phyloP scores from a whole-genome alignment of 2,797 vertebrate genomes.

The Helarctos malayanus region DNA sequence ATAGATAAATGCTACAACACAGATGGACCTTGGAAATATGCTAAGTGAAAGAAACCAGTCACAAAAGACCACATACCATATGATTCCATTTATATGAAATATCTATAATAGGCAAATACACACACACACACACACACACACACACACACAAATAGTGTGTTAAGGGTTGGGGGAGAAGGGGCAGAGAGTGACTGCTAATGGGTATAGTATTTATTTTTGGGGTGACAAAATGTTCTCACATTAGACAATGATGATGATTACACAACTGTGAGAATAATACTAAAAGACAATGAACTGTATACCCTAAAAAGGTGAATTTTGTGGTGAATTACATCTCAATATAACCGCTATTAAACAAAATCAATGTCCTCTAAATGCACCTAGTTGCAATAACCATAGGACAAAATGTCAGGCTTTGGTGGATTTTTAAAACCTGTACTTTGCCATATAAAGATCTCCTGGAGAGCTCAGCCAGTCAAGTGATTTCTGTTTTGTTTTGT shows the following conservation, averaged over 20 bases:
- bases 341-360: not conserved
- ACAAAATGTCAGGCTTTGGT: not conserved
- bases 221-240: not conserved
- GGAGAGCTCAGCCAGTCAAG: not conserved
- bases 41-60: not conserved
- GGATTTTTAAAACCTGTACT: not conserved
- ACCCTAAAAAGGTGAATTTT: constrained; percentile 32
- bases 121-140: not conserved
- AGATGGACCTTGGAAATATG: not conserved
- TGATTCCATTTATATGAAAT: not conserved
- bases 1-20: not conserved
- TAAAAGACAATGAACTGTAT: not conserved
- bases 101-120: not conserved
- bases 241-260: not conserved
- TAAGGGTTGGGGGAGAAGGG: not conserved
- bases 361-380: not conserved
- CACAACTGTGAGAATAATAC: not conserved
- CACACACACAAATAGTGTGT: not conserved
- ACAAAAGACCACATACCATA: not conserved
- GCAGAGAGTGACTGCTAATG: not conserved
- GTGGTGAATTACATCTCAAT: not conserved
- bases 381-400: not conserved
- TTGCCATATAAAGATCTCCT: not conserved
- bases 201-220: not conserved
- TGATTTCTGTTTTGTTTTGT: not conserved